These are phyloP conservation scores for Cybosia mesomella DNA, from an alignment of 2,888 invertebrate genomes.

Conservation along the genomic window DNA sequence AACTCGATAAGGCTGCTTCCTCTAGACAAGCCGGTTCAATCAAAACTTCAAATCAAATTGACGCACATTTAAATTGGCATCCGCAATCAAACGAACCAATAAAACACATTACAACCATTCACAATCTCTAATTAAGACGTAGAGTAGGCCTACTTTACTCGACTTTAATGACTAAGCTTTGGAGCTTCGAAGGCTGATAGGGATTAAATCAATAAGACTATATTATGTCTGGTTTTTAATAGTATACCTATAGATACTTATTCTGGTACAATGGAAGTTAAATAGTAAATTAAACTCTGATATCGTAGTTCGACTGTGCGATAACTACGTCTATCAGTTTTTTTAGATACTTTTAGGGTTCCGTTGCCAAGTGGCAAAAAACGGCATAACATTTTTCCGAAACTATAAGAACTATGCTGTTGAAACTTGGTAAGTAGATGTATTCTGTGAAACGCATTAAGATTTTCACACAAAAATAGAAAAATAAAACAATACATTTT, in stretches of 20 bases:
- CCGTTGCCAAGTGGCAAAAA: too few species aligned
- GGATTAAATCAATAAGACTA: conserved; percentile 11
- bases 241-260: neutral
- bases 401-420: too few species aligned
- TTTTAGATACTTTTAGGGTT: neutral
- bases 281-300: neutral
- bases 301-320: neutral
- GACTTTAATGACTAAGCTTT: conserved; percentile 31
- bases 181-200: conserved; percentile 23
- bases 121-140: conserved; percentile 65
- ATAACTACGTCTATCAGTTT: neutral
- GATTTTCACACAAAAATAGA: too few species aligned
- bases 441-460: too few species aligned
- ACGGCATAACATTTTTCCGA: too few species aligned
- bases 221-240: conserved; percentile 19
- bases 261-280: neutral
- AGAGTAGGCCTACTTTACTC: conserved; percentile 29
- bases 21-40: conserved; percentile 59
- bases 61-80: conserved; percentile 57
- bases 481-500: too few species aligned
- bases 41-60: conserved; percentile 52
- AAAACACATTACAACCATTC: conserved; percentile 62
- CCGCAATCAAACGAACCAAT: conserved; percentile 63
- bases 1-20: conserved; percentile 60
- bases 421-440: too few species aligned